Evolutionary conservation across 2,888 invertebrate species (phyloP).

Genomic region (Lithosia quadra): DNA sequence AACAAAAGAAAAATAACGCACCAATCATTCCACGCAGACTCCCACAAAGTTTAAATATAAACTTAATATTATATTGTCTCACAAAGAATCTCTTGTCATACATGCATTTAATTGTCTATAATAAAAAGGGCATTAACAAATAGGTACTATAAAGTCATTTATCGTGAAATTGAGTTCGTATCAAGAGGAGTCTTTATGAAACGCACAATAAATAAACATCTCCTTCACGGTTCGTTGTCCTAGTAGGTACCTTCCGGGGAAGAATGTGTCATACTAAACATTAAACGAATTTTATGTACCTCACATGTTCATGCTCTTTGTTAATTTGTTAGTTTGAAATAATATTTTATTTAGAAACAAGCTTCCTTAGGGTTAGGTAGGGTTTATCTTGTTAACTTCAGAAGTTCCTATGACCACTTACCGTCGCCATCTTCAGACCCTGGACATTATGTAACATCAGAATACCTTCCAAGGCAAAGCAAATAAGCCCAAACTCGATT

Average conservation of each 20-base stretch:
- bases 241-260: background rate
- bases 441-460: no score
- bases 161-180: constrained; percentile 20
- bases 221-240: constrained; percentile 6
- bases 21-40: constrained; percentile 28
- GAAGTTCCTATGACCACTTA: no score
- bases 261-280: constrained; percentile 6
- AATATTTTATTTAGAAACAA: no score
- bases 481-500: no score
- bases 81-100: constrained; percentile 22
- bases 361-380: no score
- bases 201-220: constrained; percentile 14
- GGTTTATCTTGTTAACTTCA: no score
- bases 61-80: constrained; percentile 37
- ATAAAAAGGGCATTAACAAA: constrained; percentile 42
- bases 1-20: background rate
- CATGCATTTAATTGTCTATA: constrained; percentile 39
- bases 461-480: no score
- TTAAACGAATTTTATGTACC: background rate
- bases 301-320: no score
- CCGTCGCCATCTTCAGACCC: no score
- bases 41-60: constrained; percentile 49
- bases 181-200: constrained; percentile 24
- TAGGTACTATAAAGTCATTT: constrained; percentile 32
- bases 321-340: no score